phyloP scores from a whole-genome alignment of 2,888 invertebrate genomes.

The Melanargia galathea region DNA sequence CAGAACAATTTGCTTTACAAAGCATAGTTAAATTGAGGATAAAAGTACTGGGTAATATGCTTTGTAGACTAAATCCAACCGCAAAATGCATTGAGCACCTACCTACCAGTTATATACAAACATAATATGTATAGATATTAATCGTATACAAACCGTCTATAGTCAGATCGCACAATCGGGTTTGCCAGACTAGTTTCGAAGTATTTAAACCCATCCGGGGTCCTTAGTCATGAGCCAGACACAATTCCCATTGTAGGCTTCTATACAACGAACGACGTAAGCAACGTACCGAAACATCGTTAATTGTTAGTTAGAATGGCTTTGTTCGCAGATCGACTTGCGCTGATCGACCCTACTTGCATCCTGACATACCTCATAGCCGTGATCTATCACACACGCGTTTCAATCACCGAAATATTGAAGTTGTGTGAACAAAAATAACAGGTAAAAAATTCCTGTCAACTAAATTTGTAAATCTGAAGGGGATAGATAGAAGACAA shows the following conservation, averaged over 20 bases:
- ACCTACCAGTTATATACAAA: not conserved
- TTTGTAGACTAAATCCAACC: not conserved
- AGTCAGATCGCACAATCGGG: not conserved
- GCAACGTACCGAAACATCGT: constrained; percentile 8
- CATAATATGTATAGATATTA: not conserved
- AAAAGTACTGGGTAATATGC: no score
- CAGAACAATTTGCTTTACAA: no score
- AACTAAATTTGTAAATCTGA: no score
- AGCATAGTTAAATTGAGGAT: no score
- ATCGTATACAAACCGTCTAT: not conserved
- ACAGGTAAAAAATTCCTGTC: no score
- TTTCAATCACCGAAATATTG: no score
- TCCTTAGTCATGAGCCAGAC: constrained; percentile 11
- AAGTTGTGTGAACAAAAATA: not conserved
- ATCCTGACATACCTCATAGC: not conserved
- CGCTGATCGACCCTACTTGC: not conserved
- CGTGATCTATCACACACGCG: no score
- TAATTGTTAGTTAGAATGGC: not conserved
- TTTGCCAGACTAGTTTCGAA: constrained; percentile 1
- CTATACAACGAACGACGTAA: not conserved
- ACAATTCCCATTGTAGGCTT: not conserved
- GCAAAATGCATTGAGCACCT: not conserved
- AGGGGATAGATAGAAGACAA: no score
- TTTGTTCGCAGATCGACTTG: not conserved
- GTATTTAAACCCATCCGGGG: not conserved